Conservation (phyloP, 2,888 invertebrate genomes). For the Dasypolia templi region DNA sequence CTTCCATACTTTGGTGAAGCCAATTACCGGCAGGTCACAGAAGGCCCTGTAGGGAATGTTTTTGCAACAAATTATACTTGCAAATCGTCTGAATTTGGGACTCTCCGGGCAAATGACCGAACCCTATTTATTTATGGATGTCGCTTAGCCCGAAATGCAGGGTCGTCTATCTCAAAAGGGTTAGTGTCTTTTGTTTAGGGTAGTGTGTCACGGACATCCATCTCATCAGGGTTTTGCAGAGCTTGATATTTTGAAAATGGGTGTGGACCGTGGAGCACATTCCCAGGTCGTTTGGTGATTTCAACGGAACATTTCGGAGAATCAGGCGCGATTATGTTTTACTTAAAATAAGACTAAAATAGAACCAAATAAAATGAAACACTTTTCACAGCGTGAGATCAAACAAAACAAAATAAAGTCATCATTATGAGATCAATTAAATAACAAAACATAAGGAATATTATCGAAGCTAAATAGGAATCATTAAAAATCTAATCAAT, state of each 20-base stretch:
- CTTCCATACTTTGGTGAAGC: constrained; percentile 13
- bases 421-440: too few relatives aligned
- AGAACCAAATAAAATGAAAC: too few relatives aligned
- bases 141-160: constrained; percentile 44
- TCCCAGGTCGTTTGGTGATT: neutral
- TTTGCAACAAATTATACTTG: constrained; percentile 51
- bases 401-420: too few relatives aligned
- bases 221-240: constrained; percentile 38
- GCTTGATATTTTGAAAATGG: constrained; percentile 29
- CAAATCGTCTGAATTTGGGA: constrained; percentile 35
- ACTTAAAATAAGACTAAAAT: too few relatives aligned
- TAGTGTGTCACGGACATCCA: constrained; percentile 35
- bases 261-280: neutral
- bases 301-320: neutral
- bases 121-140: constrained; percentile 56
- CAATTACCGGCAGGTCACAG: constrained; percentile 20
- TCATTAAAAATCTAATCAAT: too few relatives aligned
- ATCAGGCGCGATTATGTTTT: too few relatives aligned
- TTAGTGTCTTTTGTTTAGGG: constrained; percentile 40
- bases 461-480: too few relatives aligned
- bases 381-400: too few relatives aligned
- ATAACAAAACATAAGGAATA: too few relatives aligned
- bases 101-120: constrained; percentile 19
- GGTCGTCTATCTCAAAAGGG: constrained; percentile 48
- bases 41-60: constrained; percentile 25